These are phyloP conservation scores for Lingula anatina DNA, from an alignment of 2,888 invertebrate species.

Conservation along the genomic window DNA sequence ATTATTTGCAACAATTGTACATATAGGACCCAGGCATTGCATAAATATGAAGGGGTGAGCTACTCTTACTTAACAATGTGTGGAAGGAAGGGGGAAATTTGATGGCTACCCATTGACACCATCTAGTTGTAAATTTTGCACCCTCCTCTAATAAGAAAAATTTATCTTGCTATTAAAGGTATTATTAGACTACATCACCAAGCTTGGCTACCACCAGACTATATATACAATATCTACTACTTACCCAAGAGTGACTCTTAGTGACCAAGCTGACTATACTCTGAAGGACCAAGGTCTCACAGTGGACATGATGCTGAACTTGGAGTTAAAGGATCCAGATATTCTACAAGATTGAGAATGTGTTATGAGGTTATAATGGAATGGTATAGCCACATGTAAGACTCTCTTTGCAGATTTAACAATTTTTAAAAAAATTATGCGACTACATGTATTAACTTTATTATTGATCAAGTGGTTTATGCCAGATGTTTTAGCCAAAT, in stretches of 20 bases:
- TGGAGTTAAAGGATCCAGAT: conserved; percentile 25
- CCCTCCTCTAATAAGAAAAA: not conserved
- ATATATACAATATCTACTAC: conserved; percentile 23
- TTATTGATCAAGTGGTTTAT: no score
- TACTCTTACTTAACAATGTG: not conserved
- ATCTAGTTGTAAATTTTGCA: not conserved
- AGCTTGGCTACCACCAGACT: conserved; percentile 25
- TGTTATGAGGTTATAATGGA: no score
- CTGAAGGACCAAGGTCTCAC: conserved; percentile 21
- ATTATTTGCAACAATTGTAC: no score
- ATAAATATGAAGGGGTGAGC: no score
- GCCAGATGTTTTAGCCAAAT: no score
- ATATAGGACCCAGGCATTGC: no score
- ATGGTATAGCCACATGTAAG: not conserved
- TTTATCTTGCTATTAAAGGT: conserved; percentile 16
- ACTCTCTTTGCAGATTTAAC: no score
- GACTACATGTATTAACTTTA: no score
- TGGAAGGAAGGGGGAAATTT: not conserved
- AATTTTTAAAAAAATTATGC: no score
- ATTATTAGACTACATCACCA: conserved; percentile 32
- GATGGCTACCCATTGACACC: no score
- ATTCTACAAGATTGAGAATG: no score
- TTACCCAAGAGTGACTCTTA: conserved; percentile 23
- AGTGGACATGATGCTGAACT: conserved; percentile 20
- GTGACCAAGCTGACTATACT: conserved; percentile 14